Conservation (phyloP, 2,888 invertebrate species). For the Cylindroiulus punctatus region DNA sequence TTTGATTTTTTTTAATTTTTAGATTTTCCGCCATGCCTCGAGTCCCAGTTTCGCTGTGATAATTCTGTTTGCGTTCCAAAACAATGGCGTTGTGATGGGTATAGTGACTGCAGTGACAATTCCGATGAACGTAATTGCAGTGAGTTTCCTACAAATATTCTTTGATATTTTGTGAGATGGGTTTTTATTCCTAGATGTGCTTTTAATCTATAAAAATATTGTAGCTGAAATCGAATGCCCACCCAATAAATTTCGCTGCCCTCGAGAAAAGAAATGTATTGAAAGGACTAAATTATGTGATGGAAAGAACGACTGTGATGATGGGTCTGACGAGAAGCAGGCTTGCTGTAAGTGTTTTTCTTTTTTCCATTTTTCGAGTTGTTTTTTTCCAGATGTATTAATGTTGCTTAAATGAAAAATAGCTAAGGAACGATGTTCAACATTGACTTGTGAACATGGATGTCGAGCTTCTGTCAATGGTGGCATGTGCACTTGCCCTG, state of each 20-base stretch:
- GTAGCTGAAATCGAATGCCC: constrained; percentile 81
- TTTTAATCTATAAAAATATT: not conserved
- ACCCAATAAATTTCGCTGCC: constrained; percentile 90
- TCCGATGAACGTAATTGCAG: constrained; percentile 88
- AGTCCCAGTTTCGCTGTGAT: constrained; percentile 90
- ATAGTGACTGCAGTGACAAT: constrained; percentile 87
- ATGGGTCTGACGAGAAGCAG: constrained; percentile 84
- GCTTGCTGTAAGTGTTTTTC: constrained; percentile 82
- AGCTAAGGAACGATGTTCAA: constrained; percentile 83
- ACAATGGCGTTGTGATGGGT: constrained; percentile 68
- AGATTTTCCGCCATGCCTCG: constrained; percentile 90
- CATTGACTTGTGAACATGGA: constrained; percentile 87
- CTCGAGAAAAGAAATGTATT: constrained; percentile 85
- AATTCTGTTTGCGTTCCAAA: constrained; percentile 93
- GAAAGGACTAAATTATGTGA: constrained; percentile 88
- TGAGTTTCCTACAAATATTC: constrained; percentile 57
- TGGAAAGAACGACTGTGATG: constrained; percentile 88
- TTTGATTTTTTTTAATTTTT: constrained; percentile 58
- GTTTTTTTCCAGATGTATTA: not conserved
- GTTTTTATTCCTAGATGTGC: not conserved
- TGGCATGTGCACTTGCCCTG: constrained; percentile 88
- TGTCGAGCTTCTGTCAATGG: constrained; percentile 91
- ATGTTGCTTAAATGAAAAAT: constrained; percentile 49
- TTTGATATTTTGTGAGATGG: not conserved
- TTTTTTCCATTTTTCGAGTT: not conserved